Base-by-base conservation (phyloP, 1,140 invertebrate genomes). In the Hylaeus volcanicus region DNA sequence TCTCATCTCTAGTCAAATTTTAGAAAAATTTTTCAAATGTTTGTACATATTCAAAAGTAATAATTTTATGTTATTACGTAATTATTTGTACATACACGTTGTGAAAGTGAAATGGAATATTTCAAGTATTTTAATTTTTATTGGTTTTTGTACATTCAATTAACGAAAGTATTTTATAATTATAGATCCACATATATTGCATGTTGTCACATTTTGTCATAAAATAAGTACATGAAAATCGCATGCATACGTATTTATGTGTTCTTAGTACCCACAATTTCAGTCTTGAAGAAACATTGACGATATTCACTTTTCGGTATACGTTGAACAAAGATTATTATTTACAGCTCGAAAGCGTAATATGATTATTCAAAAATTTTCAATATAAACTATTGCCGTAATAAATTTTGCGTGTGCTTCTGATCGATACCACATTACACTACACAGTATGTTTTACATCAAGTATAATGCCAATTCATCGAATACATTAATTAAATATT, bases 131-230 rank as follows among this genome's bases (percentile, higher is more conserved):
- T 79, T 53, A 85, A 79, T 77, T 85, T 89, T 89, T 89, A 88
- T 89, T 89, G 64, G 71, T 88, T 51, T 87, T 86, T 81, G 76
- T 87, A 86, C 84, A 87, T 75, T 83, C 76, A 83, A 43, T 83
- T 56, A 8, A 79, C 45, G 39, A 64, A 82, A 48, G 77, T 43
- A 8, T 72, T 26, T 26, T 75, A 74, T 55, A 64, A 26, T 63
- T 79, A 85, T 45, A 79, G 80, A 73, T 73, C 14, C 72, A 83
- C n/a, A 68, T 39, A 71, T 68, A 66, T 64, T 60, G 72, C 48
- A 63, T 81, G 39, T 74, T 63, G 51, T 74, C 75, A 75, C 61
- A 26, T 73, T 48, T 66, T 65, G 41, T 77, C 68, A 72, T 11
- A 81, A 79, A 82, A 73, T 79, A 73, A 74, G 69, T 79, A 82